Percentiles rank a stretch among this genome's conserved stretches.
Evolutionary conservation across 2,888 invertebrate species (phyloP).

Genomic region (Aradus depressus): DNA sequence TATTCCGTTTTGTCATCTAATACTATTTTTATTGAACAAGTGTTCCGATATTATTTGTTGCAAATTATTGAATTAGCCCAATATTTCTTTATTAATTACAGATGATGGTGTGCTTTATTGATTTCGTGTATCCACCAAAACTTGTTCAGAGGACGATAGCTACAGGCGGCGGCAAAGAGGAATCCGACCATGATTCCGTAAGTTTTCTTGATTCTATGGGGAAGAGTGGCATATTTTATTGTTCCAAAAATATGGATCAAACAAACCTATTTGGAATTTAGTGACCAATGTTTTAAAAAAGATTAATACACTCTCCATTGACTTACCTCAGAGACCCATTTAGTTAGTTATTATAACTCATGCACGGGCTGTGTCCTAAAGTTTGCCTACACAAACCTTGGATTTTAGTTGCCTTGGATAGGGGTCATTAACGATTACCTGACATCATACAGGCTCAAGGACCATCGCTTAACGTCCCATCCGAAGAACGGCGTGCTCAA

Average conservation of each 20-base stretch:
- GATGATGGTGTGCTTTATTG: slow-evolving; percentile 75
- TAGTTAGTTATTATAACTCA: too few species aligned
- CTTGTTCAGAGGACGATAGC: slow-evolving; percentile 34
- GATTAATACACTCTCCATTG: too few species aligned
- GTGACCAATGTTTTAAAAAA: too few species aligned
- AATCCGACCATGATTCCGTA: slow-evolving; percentile 39
- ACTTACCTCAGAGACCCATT: too few species aligned
- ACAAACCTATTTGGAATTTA: not conserved
- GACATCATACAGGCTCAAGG: too few species aligned
- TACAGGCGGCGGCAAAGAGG: slow-evolving; percentile 32
- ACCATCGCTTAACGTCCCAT: too few species aligned
- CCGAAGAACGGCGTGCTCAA: too few species aligned
- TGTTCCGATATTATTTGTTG: not conserved
- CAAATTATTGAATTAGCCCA: slow-evolving; percentile 7
- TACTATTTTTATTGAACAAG: not conserved
- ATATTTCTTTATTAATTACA: slow-evolving; percentile 37
- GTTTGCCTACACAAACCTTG: not conserved
- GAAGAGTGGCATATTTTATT: not conserved
- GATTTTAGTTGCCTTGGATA: not conserved
- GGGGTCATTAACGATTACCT: too few species aligned
- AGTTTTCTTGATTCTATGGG: slow-evolving; percentile 23
- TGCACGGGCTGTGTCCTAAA: too few species aligned
- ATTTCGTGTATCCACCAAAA: slow-evolving; percentile 72
- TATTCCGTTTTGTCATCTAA: not conserved
- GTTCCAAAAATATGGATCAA: not conserved